Evolutionary conservation across 2,113 vertebrate species (phyloP).

Genomic region (Phyllostomus hastatus): DNA sequence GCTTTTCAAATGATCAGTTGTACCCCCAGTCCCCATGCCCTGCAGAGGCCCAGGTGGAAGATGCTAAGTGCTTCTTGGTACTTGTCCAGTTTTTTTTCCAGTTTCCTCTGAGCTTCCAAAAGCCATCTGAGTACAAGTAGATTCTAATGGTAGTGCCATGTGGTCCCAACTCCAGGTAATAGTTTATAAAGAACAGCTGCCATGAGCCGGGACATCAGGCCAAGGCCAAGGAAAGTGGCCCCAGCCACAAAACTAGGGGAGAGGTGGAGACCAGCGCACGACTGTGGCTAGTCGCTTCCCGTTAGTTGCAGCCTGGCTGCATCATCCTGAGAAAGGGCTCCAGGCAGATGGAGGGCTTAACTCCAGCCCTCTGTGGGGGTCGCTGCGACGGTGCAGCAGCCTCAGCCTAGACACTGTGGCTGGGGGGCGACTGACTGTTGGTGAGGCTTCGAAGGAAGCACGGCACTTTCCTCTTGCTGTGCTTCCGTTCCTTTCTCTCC

Average conservation of each 20-base stretch:
- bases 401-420: neutral
- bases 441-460: neutral
- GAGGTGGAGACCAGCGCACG: neutral
- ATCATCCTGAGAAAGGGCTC: neutral
- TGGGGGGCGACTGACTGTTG: neutral
- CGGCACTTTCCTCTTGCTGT: neutral
- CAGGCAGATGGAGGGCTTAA: neutral
- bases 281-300: neutral
- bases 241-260: neutral
- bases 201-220: rapidly evolving
- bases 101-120: neutral
- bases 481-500: neutral
- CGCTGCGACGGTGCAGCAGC: neutral
- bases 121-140: neutral
- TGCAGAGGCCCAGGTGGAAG: neutral
- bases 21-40: no score
- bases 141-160: neutral
- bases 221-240: neutral
- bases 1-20: neutral
- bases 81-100: neutral
- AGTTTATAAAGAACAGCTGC: neutral
- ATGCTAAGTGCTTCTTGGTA: neutral
- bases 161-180: neutral
- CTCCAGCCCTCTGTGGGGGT: constrained; percentile 61
- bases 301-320: rapidly evolving